Evolutionary conservation across 2,113 vertebrate species (phyloP), one percentile per base, ranked within the genome.

Genomic region (Hirundichthys speculiger): DNA sequence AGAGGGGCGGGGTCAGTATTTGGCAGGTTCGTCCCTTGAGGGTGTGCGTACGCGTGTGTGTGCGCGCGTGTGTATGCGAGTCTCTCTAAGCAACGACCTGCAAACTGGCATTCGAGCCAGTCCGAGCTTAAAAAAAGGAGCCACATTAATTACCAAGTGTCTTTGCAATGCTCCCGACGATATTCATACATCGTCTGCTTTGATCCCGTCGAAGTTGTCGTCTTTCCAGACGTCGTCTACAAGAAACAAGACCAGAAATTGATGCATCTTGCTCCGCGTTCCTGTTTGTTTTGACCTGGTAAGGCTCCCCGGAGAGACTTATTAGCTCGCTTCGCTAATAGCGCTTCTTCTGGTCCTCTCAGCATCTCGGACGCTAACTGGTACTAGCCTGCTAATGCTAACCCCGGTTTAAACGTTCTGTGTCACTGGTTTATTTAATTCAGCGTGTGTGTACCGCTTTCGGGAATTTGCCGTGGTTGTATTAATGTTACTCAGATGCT

Each of bases 221-320:
- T 64, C 48, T 54, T 19, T 15, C 39, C 59, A 43, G 79, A 81
- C 72, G 52, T 74, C 84, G 72, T 19, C 74, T 42, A 16, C 61
- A 34, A 85, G 30, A 77, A 71, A 73, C 43, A 8, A 19, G 67
- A 21, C 46, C 27, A 59, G 72, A 81, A 80, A 85, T 88, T 86
- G 41, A 88, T 83, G 86, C 67, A 74, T 83, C 68, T 81, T 52
- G 90, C 80, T 65, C 40, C 56, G 56, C 82, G 73, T 61, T 77
- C 48, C 88, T 88, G 86, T 66, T 83, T 80, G 89, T 76, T 88
- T 92, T 92, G 88, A 91, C 87, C 91, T 86, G 93, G 93, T 93
- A 90, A 90, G 91, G 69, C 77, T 65, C 72, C 64, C 53, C 60
- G 24, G 43, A 64, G 75, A 68, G 22, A 2, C 74, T 25, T 51